Percentiles rank a stretch among this genome's conserved stretches.
Conservation (phyloP, 2,888 invertebrate genomes). For the Zeuzera pyrina region DNA sequence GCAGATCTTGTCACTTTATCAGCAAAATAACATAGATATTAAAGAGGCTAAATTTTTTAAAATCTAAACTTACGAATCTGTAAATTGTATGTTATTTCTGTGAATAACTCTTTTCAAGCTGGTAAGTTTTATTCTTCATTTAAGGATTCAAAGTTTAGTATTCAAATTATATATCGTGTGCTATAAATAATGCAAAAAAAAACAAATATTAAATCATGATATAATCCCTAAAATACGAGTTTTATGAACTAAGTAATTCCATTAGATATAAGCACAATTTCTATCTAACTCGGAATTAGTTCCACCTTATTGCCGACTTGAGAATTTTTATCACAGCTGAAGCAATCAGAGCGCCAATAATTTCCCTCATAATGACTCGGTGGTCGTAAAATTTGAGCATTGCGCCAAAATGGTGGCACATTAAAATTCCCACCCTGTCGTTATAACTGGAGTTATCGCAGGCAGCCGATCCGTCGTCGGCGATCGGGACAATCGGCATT, state of each 20-base stretch:
- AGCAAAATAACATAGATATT: no score
- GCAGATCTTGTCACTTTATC: no score
- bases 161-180: no score
- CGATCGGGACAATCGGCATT: constrained; percentile 63
- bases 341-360: constrained; percentile 73
- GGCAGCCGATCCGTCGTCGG: constrained; percentile 44
- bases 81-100: no score
- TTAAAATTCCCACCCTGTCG: constrained; percentile 72
- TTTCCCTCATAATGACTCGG: constrained; percentile 71
- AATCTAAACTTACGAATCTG: no score
- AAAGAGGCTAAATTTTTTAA: no score
- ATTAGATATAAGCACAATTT: constrained; percentile 28
- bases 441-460: constrained; percentile 68
- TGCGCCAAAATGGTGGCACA: constrained; percentile 72
- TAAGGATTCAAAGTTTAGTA: no score
- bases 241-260: constrained; percentile 3
- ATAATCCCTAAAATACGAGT: no score
- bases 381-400: constrained; percentile 72
- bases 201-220: no score
- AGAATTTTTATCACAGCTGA: constrained; percentile 72
- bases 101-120: no score
- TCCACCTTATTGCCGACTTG: constrained; percentile 70
- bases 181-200: no score
- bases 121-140: no score
- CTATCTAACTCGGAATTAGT: constrained; percentile 65